A percentile compares a stretch with the other conserved stretches of the same genome.
Conservation (phyloP, 1,140 invertebrate genomes). For the Zaprionus lachaisei region DNA sequence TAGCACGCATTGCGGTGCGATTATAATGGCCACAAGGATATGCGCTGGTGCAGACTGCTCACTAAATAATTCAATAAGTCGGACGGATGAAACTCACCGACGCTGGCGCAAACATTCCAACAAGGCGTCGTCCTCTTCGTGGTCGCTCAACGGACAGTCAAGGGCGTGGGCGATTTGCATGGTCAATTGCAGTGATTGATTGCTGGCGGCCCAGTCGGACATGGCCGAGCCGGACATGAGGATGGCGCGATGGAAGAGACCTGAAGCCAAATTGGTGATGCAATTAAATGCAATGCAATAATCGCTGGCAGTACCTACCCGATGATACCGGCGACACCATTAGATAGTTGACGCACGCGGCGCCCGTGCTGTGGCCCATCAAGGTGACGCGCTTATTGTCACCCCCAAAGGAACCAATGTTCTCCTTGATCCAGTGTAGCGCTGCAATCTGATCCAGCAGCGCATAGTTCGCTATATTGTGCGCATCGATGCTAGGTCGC, state of each 20-base stretch:
- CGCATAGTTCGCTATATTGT: slow-evolving; percentile 93
- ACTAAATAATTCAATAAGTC: slow-evolving; percentile 72
- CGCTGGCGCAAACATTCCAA: slow-evolving; percentile 87
- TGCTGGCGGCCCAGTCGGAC: slow-evolving; percentile 94
- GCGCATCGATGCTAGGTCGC: slow-evolving; percentile 89
- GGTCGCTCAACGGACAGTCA: slow-evolving; percentile 88
- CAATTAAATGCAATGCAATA: slow-evolving; percentile 46
- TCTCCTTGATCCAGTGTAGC: slow-evolving; percentile 94
- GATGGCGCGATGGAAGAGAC: slow-evolving; percentile 95
- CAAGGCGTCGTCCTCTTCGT: slow-evolving; percentile 85
- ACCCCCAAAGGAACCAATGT: slow-evolving; percentile 94
- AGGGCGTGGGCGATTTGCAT: slow-evolving; percentile 92
- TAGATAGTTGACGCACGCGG: slow-evolving; percentile 95
- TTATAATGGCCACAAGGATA: slow-evolving; percentile 44
- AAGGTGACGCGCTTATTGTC: slow-evolving; percentile 93
- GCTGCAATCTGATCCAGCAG: slow-evolving; percentile 95
- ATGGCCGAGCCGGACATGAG: slow-evolving; percentile 97
- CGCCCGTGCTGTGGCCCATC: slow-evolving; percentile 97
- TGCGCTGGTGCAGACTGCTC: slow-evolving; percentile 17
- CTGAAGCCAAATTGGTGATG: slow-evolving; percentile 84
- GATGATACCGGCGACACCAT: slow-evolving; percentile 93
- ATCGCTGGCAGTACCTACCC: slow-evolving; percentile 84
- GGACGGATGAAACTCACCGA: slow-evolving; percentile 72
- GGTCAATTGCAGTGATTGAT: slow-evolving; percentile 91
- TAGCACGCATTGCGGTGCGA: slow-evolving; percentile 48